Conservation (phyloP, 1,140 invertebrate species). For the Drosophila kohkoa region DNA sequence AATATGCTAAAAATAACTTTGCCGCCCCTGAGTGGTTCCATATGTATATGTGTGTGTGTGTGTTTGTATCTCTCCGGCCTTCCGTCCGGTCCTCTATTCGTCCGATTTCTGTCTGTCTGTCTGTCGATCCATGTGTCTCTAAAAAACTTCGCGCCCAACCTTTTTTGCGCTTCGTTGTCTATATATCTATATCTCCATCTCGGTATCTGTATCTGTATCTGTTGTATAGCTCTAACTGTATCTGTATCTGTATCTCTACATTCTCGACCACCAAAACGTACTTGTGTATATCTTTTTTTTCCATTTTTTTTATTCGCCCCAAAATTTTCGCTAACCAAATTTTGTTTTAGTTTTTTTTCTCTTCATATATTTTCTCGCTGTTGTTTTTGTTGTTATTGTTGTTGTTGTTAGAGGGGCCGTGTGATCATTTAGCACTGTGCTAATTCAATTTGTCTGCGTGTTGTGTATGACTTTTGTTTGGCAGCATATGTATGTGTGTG, state of each 20-base stretch:
- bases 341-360: conserved; percentile 34
- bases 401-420: conserved; percentile 73
- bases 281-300: conserved; percentile 30
- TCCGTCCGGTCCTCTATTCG: conserved; percentile 15
- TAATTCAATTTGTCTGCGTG: conserved; percentile 73
- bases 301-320: conserved; percentile 11
- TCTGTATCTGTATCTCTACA: conserved; percentile 50
- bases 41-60: conserved; percentile 16
- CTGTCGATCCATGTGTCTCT: conserved; percentile 48
- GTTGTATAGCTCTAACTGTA: conserved; percentile 39
- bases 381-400: conserved; percentile 30
- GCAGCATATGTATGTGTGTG: conserved; percentile 1
- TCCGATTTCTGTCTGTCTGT: conserved; percentile 31
- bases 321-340: conserved; percentile 70
- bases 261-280: conserved; percentile 44
- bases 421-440: conserved; percentile 79
- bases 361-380: conserved; percentile 29
- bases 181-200: conserved; percentile 24
- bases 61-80: conserved; percentile 48
- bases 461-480: conserved; percentile 36
- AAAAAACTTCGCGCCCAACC: conserved; percentile 47
- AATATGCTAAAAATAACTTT: conserved; percentile 75
- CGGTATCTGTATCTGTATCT: conserved; percentile 44
- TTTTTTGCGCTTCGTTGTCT: conserved; percentile 22
- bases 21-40: conserved; percentile 52